Evolutionary conservation across 2,888 invertebrate species (phyloP).

Genomic region (Conchocele bisecta): DNA sequence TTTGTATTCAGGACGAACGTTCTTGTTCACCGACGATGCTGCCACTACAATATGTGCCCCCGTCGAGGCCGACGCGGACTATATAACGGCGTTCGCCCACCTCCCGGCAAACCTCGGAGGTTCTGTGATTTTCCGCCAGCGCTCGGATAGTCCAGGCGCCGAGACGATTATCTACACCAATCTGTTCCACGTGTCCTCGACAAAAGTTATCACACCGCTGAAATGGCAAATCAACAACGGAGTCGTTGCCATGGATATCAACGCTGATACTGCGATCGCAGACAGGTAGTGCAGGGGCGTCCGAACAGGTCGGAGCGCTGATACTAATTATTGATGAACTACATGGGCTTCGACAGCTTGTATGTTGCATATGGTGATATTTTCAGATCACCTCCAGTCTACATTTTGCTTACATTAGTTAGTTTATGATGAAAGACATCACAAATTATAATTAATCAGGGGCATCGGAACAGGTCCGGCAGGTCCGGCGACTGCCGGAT

Average conservation of each 20-base stretch:
- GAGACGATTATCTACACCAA: conserved; percentile 60
- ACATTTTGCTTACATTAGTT: too few species aligned
- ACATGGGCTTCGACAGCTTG: too few species aligned
- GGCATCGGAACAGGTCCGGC: too few species aligned
- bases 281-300: too few species aligned
- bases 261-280: conserved; percentile 31
- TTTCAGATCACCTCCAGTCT: too few species aligned
- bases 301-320: too few species aligned
- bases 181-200: conserved; percentile 47
- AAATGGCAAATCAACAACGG: conserved; percentile 59
- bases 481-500: too few species aligned
- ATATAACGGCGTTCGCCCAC: conserved; percentile 62
- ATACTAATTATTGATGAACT: too few species aligned
- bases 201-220: conserved; percentile 12
- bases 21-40: conserved; percentile 39
- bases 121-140: conserved; percentile 64
- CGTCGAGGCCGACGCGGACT: conserved; percentile 52
- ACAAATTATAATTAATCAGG: too few species aligned
- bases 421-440: too few species aligned
- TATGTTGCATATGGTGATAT: too few species aligned
- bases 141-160: conserved; percentile 33
- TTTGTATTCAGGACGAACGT: conserved; percentile 58
- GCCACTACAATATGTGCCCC: conserved; percentile 60
- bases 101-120: conserved; percentile 62
- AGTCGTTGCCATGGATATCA: conserved; percentile 48